These are phyloP conservation scores for Ailurus styani DNA, from an alignment of 2,113 vertebrate species.

Conservation along the genomic window DNA sequence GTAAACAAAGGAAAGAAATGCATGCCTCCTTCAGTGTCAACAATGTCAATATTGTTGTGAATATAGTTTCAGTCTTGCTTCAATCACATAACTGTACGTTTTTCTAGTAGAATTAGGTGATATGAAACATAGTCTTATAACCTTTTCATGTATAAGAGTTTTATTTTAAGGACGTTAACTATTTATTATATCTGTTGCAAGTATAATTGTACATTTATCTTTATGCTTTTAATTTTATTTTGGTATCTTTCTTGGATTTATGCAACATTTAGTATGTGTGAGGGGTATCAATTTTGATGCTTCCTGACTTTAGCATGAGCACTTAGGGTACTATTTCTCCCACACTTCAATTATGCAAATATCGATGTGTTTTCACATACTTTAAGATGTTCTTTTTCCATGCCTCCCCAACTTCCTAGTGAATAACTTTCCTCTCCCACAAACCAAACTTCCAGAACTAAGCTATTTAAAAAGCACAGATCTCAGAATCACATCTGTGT, in stretches of 20 bases:
- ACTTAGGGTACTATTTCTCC: background rate
- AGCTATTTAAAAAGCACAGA: slow-evolving; percentile 1
- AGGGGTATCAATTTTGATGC: background rate
- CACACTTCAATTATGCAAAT: background rate
- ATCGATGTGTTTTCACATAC: background rate
- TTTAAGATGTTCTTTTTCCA: background rate
- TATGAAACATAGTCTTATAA: background rate
- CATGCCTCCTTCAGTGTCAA: background rate
- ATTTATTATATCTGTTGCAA: background rate
- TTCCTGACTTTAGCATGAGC: background rate
- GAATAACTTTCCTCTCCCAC: background rate
- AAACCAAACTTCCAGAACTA: background rate
- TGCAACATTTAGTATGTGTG: background rate
- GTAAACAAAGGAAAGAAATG: background rate
- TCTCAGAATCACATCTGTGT: background rate
- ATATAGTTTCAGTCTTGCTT: background rate
- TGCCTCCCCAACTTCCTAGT: background rate
- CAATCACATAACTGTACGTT: background rate
- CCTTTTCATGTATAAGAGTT: background rate
- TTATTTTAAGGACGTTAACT: background rate
- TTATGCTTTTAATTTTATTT: background rate
- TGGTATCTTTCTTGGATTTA: background rate
- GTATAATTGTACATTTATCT: background rate
- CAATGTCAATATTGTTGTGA: background rate
- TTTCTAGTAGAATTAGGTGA: background rate